A percentile compares a stretch with the other conserved stretches of the same genome.
These are phyloP conservation scores for Bradynema listronoti DNA, from an alignment of 1,140 invertebrate genomes.

Conservation along the genomic window DNA sequence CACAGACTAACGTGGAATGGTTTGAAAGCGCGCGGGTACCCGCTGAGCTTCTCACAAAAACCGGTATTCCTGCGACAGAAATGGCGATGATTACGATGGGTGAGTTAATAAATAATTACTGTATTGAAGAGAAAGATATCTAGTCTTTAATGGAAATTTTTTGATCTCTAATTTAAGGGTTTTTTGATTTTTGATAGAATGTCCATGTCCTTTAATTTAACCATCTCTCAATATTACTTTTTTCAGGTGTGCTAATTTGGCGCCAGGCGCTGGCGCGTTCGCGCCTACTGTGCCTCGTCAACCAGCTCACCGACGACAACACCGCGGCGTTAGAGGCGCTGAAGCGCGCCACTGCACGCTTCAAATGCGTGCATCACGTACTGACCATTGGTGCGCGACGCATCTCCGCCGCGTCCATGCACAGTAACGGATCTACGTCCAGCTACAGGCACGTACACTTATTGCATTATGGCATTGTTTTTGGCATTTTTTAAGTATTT, in stretches of 20 bases:
- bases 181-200: too few species aligned
- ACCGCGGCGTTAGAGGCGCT: slow-evolving; percentile 33
- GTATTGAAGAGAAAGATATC: too few species aligned
- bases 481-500: too few species aligned
- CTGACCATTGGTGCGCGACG: slow-evolving; percentile 30
- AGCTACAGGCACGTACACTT: slow-evolving; percentile 15
- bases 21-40: slow-evolving; percentile 32
- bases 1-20: slow-evolving; percentile 39
- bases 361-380: slow-evolving; percentile 48
- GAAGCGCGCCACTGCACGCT: slow-evolving; percentile 42
- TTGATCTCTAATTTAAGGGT: too few species aligned
- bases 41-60: slow-evolving; percentile 27
- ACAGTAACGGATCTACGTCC: slow-evolving; percentile 19
- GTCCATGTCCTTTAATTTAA: too few species aligned
- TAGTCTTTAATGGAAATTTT: too few species aligned
- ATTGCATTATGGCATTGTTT: too few species aligned
- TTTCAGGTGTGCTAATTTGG: slow-evolving; percentile 37
- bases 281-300: slow-evolving; percentile 35
- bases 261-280: slow-evolving; percentile 31
- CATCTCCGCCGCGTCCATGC: slow-evolving; percentile 12
- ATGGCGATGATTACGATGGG: slow-evolving; percentile 44
- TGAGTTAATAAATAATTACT: too few species aligned
- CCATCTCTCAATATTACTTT: too few species aligned
- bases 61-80: slow-evolving; percentile 32
- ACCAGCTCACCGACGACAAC: slow-evolving; percentile 22